Evolutionary conservation across 92 coral and sea anemone species (phyloP), one percentile per base, ranked within the genome.

Genomic region (Porites cylindrica): DNA sequence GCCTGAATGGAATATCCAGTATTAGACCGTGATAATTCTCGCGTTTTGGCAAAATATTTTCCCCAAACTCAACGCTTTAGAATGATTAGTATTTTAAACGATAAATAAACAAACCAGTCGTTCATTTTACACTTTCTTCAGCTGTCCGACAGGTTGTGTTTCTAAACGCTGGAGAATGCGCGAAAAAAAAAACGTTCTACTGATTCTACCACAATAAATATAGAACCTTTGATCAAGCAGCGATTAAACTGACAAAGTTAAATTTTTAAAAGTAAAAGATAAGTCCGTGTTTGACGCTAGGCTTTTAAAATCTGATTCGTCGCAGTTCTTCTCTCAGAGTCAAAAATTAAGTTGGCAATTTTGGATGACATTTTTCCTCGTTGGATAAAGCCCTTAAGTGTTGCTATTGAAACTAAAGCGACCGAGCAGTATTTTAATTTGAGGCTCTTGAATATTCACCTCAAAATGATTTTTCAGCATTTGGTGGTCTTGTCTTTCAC

Each of bases 101-200:
- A 8, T 10, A 73, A 18, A 21, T 24, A 75, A 70, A 19, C 66
- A 70, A 38, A 60, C 86, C 71, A 23, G 74, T 18, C 70, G 72
- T 73, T 38, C 47, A 38, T 83, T 77, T 51, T 43, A 43, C 80
- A 63, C 81, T 74, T 83, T 13, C 72, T 23, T 83, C 87, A 83
- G 87, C 87, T 83, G 87, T 29, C 53, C 10, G 18, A 23, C 87
- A 83, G 87, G 87, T 83, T 83, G 78, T 82, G 62, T 71, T 72
- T 63, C 16, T 2, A 21, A 21, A 51, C 51, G 81, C 72, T 83
- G 21, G 72, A 74, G 29, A 83, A 83, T 73, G 87, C 87, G 80
- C 80, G 72, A 65, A 73, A 69, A 73, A 72, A 83, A 83, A 83
- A 11, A 64, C 63, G 62, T 24, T 72, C 16, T 29, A 77, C 64